phyloP scores from a whole-genome alignment of 2,888 invertebrate species.

The Lepidochitona cinerea region DNA sequence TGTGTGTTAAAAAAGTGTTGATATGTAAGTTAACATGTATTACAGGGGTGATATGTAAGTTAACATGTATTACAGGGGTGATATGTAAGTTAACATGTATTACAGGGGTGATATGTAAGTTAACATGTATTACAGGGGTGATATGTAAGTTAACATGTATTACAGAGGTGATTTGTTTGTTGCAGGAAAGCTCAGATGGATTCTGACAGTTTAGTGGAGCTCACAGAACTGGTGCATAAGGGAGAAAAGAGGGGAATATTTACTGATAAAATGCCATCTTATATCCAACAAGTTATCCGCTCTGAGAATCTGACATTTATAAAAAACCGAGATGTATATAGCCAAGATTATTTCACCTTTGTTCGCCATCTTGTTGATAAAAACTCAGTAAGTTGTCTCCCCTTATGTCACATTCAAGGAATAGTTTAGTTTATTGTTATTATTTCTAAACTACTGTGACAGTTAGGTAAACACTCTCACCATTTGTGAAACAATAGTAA shows the following conservation, averaged over 20 bases:
- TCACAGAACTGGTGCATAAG: conserved; percentile 72
- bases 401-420: neutral
- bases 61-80: too few species aligned
- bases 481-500: too few species aligned
- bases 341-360: conserved; percentile 71
- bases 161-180: neutral
- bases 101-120: too few species aligned
- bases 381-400: conserved; percentile 44
- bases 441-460: too few species aligned
- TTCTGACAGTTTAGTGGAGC: conserved; percentile 72
- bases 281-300: conserved; percentile 69
- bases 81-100: too few species aligned
- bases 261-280: conserved; percentile 69
- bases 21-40: too few species aligned
- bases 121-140: too few species aligned
- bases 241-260: conserved; percentile 72
- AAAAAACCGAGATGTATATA: conserved; percentile 72
- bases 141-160: too few species aligned
- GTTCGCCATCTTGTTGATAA: conserved; percentile 61
- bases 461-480: too few species aligned
- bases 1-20: too few species aligned
- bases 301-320: conserved; percentile 73
- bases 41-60: too few species aligned
- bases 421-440: too few species aligned
- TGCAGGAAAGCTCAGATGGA: conserved; percentile 46